Evolutionary conservation across 1,140 invertebrate species (phyloP).

Genomic region (Cotesia typhae): DNA sequence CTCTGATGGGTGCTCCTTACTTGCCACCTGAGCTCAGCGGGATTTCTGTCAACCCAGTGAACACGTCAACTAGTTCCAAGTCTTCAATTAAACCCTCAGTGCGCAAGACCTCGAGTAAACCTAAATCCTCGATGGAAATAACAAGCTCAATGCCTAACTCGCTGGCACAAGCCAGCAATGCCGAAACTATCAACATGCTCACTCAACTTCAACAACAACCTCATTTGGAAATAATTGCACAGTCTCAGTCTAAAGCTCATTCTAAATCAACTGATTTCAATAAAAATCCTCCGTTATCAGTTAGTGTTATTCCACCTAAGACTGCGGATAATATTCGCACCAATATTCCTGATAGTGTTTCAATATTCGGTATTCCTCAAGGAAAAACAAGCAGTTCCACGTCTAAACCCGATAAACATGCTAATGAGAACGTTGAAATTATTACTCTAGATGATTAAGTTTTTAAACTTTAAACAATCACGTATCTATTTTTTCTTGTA

Average conservation of each 20-base stretch:
- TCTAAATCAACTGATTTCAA: slow-evolving; percentile 47
- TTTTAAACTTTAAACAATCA: neutral
- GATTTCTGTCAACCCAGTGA: slow-evolving; percentile 50
- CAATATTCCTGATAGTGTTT: slow-evolving; percentile 33
- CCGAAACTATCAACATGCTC: slow-evolving; percentile 52
- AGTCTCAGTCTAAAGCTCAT: slow-evolving; percentile 42
- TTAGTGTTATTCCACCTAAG: slow-evolving; percentile 48
- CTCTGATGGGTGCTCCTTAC: slow-evolving; percentile 43
- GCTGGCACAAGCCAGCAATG: slow-evolving; percentile 36
- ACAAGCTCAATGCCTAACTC: slow-evolving; percentile 32
- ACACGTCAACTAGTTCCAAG: slow-evolving; percentile 29
- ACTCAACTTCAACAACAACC: slow-evolving; percentile 73
- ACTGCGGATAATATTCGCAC: slow-evolving; percentile 40
- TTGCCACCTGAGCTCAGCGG: slow-evolving; percentile 50
- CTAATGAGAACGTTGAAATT: slow-evolving; percentile 58
- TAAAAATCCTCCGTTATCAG: slow-evolving; percentile 45
- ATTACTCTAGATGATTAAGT: slow-evolving; percentile 61
- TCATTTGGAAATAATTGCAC: slow-evolving; percentile 71
- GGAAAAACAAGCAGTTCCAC: slow-evolving; percentile 25
- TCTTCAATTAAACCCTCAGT: neutral
- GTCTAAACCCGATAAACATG: slow-evolving; percentile 45
- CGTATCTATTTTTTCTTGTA: neutral
- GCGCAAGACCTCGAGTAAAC: slow-evolving; percentile 25
- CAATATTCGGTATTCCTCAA: slow-evolving; percentile 45
- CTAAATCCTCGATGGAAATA: slow-evolving; percentile 42